Evolutionary conservation across 1,140 invertebrate genomes (phyloP).

Genomic region (Ridgeia piscesae): DNA sequence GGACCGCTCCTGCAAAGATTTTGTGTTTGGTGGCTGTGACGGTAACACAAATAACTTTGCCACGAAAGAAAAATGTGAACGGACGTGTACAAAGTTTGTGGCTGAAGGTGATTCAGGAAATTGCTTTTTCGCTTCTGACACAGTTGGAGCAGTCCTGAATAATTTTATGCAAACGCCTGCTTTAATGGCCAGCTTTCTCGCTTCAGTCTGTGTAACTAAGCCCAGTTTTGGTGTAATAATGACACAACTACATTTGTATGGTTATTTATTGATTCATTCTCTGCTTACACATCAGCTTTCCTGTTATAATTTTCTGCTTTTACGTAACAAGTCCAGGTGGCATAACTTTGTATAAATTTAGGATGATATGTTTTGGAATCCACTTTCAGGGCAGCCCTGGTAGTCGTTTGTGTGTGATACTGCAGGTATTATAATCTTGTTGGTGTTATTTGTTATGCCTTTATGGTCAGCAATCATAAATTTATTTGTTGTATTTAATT

Average conservation of each 20-base stretch:
- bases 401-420: neutral
- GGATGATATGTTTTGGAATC: neutral
- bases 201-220: neutral
- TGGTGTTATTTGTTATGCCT: neutral
- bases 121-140: neutral
- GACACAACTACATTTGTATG: neutral
- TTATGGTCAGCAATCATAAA: neutral
- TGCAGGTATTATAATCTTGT: neutral
- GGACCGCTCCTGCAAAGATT: conserved; percentile 6
- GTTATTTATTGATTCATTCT: neutral
- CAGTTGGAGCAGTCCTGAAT: neutral
- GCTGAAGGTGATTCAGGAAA: neutral
- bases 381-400: neutral
- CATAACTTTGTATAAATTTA: neutral
- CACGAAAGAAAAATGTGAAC: conserved; percentile 11
- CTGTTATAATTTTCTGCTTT: neutral
- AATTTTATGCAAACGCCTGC: neutral
- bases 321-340: neutral
- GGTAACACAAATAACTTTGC: conserved; percentile 13
- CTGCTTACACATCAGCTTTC: neutral
- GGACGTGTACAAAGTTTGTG: neutral
- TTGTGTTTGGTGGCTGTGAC: conserved; percentile 18
- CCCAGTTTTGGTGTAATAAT: neutral
- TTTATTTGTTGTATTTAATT: neutral
- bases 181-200: neutral